A percentile compares a stretch with the other conserved stretches of the same genome.
Evolutionary conservation across 2,797 vertebrate species (phyloP).

Genomic region (Peromyscus attwateri): DNA sequence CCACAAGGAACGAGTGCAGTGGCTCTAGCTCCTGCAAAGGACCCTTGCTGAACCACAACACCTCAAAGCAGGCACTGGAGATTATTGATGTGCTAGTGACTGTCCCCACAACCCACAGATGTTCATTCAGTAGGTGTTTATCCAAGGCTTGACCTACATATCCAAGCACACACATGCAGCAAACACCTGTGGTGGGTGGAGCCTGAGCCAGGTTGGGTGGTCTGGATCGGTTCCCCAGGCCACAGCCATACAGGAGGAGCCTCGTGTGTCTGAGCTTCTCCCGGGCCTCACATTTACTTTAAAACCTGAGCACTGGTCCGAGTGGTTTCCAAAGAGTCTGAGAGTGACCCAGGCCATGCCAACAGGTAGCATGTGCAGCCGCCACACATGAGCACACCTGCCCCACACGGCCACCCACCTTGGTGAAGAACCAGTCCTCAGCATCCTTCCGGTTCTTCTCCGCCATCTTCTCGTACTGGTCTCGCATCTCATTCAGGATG

Average conservation of each 20-base stretch:
- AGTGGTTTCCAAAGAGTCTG: conserved; percentile 29
- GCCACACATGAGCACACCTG: neutral
- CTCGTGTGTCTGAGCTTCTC: neutral
- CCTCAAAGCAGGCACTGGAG: neutral
- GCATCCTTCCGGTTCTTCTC: conserved; percentile 89
- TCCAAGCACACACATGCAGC: neutral
- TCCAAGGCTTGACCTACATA: neutral
- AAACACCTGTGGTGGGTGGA: neutral
- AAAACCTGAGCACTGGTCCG: neutral
- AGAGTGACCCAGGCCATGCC: neutral
- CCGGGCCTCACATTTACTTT: neutral
- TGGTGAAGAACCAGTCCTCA: conserved; percentile 90
- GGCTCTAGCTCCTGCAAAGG: too few species aligned
- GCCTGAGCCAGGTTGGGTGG: neutral
- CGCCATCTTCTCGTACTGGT: conserved; percentile 89
- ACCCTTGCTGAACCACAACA: neutral
- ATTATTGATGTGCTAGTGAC: neutral
- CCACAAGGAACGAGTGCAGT: neutral
- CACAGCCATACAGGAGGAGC: neutral
- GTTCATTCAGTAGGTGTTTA: neutral
- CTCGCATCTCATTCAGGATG: conserved; percentile 88
- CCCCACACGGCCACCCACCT: conserved; percentile 84
- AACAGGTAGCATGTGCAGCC: neutral
- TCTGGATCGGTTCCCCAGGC: neutral
- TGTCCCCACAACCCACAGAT: neutral